phyloP scores from a whole-genome alignment of 2,113 vertebrate species.

The Anhinga anhinga region DNA sequence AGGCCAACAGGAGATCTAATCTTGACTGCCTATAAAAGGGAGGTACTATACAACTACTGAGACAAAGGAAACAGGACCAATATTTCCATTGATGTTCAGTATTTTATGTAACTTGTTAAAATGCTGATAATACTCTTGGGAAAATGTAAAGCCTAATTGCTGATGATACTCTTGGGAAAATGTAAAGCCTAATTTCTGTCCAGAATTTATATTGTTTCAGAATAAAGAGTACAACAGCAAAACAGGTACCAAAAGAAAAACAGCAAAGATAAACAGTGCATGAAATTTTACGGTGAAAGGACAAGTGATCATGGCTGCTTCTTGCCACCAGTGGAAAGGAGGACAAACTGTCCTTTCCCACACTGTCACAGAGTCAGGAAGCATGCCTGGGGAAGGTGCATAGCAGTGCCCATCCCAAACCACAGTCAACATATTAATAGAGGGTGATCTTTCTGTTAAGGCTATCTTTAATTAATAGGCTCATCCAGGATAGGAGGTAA shows the following conservation, averaged over 20 bases:
- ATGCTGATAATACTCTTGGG: not conserved
- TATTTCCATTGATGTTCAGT: not conserved
- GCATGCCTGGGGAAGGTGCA: not conserved
- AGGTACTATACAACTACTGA: not conserved
- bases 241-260: not conserved
- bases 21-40: not conserved
- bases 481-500: not conserved
- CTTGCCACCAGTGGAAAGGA: not conserved
- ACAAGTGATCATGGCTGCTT: not conserved
- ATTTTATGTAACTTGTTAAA: not conserved
- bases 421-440: not conserved
- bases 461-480: not conserved
- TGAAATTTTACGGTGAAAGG: not conserved
- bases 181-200: not conserved
- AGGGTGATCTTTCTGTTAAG: not conserved
- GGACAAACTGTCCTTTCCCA: not conserved
- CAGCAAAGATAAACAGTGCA: not conserved
- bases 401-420: not conserved
- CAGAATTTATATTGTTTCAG: not conserved
- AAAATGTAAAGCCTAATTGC: not conserved
- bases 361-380: not conserved
- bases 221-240: not conserved
- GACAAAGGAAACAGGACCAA: not conserved
- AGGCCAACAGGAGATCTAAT: not conserved
- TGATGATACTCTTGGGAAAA: not conserved